Base-by-base conservation (phyloP, 2,113 vertebrate genomes). In the Melanostigma gelatinosum region DNA sequence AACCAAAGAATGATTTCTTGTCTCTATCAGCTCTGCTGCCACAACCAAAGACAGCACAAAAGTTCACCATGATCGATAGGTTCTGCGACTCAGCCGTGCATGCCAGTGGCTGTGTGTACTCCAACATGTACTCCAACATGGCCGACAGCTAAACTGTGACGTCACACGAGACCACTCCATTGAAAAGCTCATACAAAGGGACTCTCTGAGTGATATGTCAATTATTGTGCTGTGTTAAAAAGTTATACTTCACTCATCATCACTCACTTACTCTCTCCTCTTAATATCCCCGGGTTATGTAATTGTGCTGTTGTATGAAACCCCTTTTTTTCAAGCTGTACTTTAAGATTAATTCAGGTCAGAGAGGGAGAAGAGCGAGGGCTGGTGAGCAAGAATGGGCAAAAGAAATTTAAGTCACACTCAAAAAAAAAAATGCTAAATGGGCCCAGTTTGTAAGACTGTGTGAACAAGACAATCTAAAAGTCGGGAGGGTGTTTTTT, bases 381-480 rank as follows among this genome's bases (percentile, higher is more conserved):
- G 7, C 18, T 36, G 10, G 13, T 71, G 42, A 71, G 68, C 27
- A 34, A 84, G 32, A 82, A 54, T 48, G 29, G 75, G 57, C 58
- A 44, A 87, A 52, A 55, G 10, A 63, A 71, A 79, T 65, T 62
- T 55, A 75, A 80, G 62, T 78, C 61, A 61, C 61, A 80, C 69
- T 79, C 38, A 27, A 74, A 79, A 79, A 70, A 79, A 77, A 48
- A 69, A 85, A 50, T 9, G 29, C 58, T 82, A 86, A 93, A 86
- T 70, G 44, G 32, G 77, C 27, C 70, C 18, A 69, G 72, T 88
- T 92, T 91, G 87, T 93, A 92, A 89, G 87, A 55, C 89, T 87
- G 89, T 91, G 94, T 94, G 95, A 94, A 95, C 91, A 91, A 93
- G 93, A 93, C 91, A 93, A 94, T 94, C 92, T 89, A 86, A 89